Evolutionary conservation across 1,140 invertebrate species (phyloP).

Genomic region (Brachionus rubens): DNA sequence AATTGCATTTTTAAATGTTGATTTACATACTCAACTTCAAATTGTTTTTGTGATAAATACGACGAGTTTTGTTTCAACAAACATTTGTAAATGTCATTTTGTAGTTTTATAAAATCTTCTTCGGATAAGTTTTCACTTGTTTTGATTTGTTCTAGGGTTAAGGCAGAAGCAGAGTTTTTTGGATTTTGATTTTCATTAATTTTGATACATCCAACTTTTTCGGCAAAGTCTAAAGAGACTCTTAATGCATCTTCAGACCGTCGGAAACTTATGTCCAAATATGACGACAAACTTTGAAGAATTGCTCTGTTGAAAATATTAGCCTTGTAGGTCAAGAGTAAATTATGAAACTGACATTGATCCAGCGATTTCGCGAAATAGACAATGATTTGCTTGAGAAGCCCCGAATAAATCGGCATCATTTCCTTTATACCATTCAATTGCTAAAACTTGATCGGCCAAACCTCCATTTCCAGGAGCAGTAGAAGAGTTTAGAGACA

Average conservation of each 20-base stretch:
- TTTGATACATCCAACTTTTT: neutral
- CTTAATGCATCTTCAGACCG: neutral
- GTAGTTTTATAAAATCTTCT: neutral
- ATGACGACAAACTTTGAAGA: constrained; percentile 25
- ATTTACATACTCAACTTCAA: constrained; percentile 31
- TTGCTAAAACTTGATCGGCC: constrained; percentile 82
- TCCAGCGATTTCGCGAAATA: constrained; percentile 52
- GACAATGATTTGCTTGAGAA: constrained; percentile 49
- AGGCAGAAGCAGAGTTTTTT: neutral
- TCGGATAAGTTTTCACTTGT: neutral
- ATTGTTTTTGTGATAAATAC: neutral
- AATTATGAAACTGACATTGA: constrained; percentile 34
- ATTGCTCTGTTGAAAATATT: constrained; percentile 27
- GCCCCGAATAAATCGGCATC: constrained; percentile 51
- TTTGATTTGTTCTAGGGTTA: neutral
- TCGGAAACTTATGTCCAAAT: constrained; percentile 19
- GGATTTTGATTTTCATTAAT: neutral
- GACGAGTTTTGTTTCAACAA: neutral
- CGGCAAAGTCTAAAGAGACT: neutral
- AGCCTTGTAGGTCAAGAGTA: constrained; percentile 2
- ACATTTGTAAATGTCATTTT: constrained; percentile 9
- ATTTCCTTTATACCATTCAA: constrained; percentile 69
- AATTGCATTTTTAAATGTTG: constrained; percentile 41
- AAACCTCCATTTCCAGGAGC: constrained; percentile 64
- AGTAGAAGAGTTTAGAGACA: constrained; percentile 47